phyloP scores from a whole-genome alignment of 2,888 invertebrate species.

The Pseudoips prasinana region DNA sequence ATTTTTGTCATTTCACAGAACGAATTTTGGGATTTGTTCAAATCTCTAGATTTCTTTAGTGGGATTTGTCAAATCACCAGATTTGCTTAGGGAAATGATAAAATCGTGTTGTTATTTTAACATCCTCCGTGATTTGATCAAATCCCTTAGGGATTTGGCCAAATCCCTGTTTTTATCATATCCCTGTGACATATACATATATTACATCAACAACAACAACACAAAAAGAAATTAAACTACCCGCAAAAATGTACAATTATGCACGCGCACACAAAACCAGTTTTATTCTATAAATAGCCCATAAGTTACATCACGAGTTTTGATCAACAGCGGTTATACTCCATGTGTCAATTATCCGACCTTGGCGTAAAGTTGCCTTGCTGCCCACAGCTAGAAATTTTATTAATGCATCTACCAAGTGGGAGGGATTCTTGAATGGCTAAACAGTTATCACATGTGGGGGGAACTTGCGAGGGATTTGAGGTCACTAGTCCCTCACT shows the following conservation, averaged over 20 bases:
- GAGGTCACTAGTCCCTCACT: no score
- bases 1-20: no score
- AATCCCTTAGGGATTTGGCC: no score
- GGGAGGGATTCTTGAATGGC: conserved; percentile 9
- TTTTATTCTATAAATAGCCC: conserved; percentile 8
- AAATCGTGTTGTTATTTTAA: no score
- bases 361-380: conserved; percentile 22
- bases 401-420: conserved; percentile 25
- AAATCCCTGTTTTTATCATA: no score
- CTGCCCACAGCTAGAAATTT: conserved; percentile 30
- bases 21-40: no score
- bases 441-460: conserved; percentile 6
- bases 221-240: background rate
- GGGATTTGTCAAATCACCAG: no score
- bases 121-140: no score
- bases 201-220: no score
- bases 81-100: no score
- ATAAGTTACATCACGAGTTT: conserved; percentile 22
- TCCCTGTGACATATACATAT: no score
- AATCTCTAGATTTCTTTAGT: no score
- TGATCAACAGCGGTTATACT: conserved; percentile 13
- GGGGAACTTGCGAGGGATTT: conserved; percentile 1
- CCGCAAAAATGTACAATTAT: conserved; percentile 7
- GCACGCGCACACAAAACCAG: conserved; percentile 12
- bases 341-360: conserved; percentile 27